phyloP scores from a whole-genome alignment of 2,888 invertebrate species.

The Apotomis capreana region DNA sequence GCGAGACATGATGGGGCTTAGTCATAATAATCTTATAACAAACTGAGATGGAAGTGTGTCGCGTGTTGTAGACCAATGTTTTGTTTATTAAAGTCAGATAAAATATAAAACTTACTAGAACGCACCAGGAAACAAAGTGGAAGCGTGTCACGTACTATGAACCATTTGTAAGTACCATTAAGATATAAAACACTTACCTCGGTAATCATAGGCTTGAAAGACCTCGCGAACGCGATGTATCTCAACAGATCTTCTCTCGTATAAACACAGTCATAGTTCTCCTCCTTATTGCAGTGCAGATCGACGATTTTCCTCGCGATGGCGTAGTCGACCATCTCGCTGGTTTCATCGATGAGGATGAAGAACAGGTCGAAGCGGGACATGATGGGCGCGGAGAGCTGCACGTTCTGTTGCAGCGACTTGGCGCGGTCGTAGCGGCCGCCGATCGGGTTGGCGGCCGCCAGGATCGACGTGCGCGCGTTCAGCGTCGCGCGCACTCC shows the following conservation, averaged over 20 bases:
- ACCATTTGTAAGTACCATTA: not conserved
- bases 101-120: too few relatives aligned
- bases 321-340: constrained; percentile 95
- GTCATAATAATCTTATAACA: too few relatives aligned
- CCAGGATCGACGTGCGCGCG: constrained; percentile 98
- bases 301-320: constrained; percentile 98
- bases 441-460: constrained; percentile 99
- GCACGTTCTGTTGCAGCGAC: constrained; percentile 96
- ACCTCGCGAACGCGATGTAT: constrained; percentile 98
- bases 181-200: constrained; percentile 78
- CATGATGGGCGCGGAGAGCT: constrained; percentile 98
- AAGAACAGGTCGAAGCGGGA: constrained; percentile 99
- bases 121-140: not conserved
- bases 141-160: not conserved
- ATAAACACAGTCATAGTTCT: constrained; percentile 91
- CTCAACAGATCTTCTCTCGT: constrained; percentile 94
- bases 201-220: constrained; percentile 95
- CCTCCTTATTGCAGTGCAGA: constrained; percentile 93
- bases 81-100: too few relatives aligned
- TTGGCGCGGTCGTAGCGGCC: constrained; percentile 97
- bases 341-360: constrained; percentile 97
- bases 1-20: constrained; percentile 60
- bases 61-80: not conserved
- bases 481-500: constrained; percentile 98
- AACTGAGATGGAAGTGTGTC: not conserved